phyloP scores from a whole-genome alignment of 2,888 invertebrate genomes.

The Drosophila peninsularis region DNA sequence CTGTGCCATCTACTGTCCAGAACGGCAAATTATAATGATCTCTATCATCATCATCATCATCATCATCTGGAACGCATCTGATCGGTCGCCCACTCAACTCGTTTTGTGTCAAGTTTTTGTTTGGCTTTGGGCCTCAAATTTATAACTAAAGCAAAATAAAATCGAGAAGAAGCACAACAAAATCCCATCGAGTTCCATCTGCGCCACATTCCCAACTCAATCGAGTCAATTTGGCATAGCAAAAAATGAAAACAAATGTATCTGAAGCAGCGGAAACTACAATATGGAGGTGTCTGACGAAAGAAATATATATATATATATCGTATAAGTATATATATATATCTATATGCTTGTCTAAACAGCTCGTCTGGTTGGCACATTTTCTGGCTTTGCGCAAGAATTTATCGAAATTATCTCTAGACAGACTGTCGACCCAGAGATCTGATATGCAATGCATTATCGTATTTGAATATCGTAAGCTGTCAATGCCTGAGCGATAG shows the following conservation, averaged over 20 bases:
- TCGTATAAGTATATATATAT: not conserved
- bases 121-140: conserved; percentile 33
- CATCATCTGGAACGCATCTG: conserved; percentile 19
- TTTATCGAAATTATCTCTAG: conserved; percentile 16
- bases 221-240: conserved; percentile 46
- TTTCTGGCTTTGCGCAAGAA: conserved; percentile 28
- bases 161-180: not conserved
- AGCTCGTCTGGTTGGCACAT: conserved; percentile 24
- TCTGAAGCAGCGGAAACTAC: conserved; percentile 8
- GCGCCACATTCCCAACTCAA: conserved; percentile 30
- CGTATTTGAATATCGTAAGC: not conserved
- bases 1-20: conserved; percentile 18
- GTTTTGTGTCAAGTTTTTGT: conserved; percentile 21
- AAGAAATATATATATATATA: not conserved
- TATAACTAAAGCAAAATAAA: conserved; percentile 20
- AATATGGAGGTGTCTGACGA: conserved; percentile 32
- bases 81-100: conserved; percentile 52
- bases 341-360: conserved; percentile 7
- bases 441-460: not conserved
- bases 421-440: conserved; percentile 31
- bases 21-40: conserved; percentile 12
- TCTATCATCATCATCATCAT: not conserved
- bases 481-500: not conserved
- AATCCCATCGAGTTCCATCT: conserved; percentile 23
- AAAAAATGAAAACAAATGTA: conserved; percentile 14